Conservation (phyloP, 2,888 invertebrate genomes). For the Charanyca ferruginea region DNA sequence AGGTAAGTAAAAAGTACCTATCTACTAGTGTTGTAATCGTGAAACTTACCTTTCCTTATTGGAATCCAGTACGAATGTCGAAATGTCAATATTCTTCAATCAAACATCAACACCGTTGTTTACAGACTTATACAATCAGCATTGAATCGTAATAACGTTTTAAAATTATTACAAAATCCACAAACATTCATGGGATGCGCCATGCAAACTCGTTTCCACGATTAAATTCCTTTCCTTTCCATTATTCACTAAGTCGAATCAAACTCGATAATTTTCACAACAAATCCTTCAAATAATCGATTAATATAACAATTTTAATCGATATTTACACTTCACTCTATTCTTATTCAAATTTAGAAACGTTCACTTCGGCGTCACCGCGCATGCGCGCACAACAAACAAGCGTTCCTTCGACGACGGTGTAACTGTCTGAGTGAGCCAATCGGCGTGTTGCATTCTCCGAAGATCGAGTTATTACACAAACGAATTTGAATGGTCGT, state of each 20-base stretch:
- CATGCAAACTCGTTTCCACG: slow-evolving; percentile 73
- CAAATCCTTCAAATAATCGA: slow-evolving; percentile 49
- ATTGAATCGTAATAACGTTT: slow-evolving; percentile 59
- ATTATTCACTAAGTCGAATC: slow-evolving; percentile 55
- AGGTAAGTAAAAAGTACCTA: neutral
- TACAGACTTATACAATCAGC: slow-evolving; percentile 53
- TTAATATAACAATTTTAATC: slow-evolving; percentile 36
- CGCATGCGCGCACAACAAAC: slow-evolving; percentile 74
- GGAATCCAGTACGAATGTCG: slow-evolving; percentile 71
- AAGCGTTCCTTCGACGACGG: slow-evolving; percentile 62
- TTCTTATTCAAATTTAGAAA: slow-evolving; percentile 65
- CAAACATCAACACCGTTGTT: slow-evolving; percentile 24
- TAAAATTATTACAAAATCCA: slow-evolving; percentile 76
- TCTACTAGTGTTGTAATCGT: slow-evolving; percentile 19
- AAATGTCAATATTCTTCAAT: slow-evolving; percentile 35
- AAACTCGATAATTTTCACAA: slow-evolving; percentile 51
- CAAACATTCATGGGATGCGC: slow-evolving; percentile 66
- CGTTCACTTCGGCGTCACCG: slow-evolving; percentile 66
- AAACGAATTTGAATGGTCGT: slow-evolving; percentile 77
- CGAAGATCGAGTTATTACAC: slow-evolving; percentile 78
- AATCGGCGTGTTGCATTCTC: slow-evolving; percentile 84
- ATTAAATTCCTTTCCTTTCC: slow-evolving; percentile 69
- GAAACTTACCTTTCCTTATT: slow-evolving; percentile 74
- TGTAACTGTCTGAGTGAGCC: slow-evolving; percentile 75
- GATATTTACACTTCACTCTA: slow-evolving; percentile 57